These are phyloP conservation scores for Potamarius usumacintae DNA, from an alignment of 2,113 vertebrate species.

Conservation along the genomic window DNA sequence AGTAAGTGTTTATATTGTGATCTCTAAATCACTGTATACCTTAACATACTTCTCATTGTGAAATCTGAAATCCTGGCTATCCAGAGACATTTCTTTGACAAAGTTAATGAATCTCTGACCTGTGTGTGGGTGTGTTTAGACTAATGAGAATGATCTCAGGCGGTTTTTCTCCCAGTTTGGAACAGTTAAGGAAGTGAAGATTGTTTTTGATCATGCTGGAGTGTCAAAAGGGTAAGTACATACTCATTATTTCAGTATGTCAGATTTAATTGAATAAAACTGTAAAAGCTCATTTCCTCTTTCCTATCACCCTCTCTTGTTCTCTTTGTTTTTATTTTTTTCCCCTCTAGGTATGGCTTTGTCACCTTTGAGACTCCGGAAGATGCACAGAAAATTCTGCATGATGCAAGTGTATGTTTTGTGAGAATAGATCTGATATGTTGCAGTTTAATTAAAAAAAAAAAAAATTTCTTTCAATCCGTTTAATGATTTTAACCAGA, in stretches of 20 bases:
- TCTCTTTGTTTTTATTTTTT: neutral
- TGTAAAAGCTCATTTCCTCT: neutral
- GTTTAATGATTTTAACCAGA: neutral
- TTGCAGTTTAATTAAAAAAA: neutral
- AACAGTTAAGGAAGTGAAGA: constrained; percentile 85
- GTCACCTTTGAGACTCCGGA: constrained; percentile 85
- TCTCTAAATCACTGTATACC: neutral
- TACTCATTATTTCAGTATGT: neutral
- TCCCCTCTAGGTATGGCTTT: constrained; percentile 81
- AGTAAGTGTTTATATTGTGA: constrained; percentile 64
- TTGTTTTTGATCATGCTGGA: constrained; percentile 82
- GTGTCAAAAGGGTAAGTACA: constrained; percentile 80
- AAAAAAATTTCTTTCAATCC: neutral
- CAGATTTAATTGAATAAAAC: neutral
- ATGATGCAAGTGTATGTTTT: constrained; percentile 72
- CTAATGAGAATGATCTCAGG: constrained; percentile 80
- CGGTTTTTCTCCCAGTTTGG: constrained; percentile 83
- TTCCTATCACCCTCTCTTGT: neutral
- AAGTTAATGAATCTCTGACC: neutral
- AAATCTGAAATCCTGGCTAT: neutral
- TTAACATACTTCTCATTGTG: neutral
- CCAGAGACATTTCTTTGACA: neutral
- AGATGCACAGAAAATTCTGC: constrained; percentile 84
- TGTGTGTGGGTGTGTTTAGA: constrained; percentile 64
- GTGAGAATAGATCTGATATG: neutral